Evolutionary conservation across 2,797 vertebrate genomes (phyloP).

Genomic region (Megalops cyprinoides): DNA sequence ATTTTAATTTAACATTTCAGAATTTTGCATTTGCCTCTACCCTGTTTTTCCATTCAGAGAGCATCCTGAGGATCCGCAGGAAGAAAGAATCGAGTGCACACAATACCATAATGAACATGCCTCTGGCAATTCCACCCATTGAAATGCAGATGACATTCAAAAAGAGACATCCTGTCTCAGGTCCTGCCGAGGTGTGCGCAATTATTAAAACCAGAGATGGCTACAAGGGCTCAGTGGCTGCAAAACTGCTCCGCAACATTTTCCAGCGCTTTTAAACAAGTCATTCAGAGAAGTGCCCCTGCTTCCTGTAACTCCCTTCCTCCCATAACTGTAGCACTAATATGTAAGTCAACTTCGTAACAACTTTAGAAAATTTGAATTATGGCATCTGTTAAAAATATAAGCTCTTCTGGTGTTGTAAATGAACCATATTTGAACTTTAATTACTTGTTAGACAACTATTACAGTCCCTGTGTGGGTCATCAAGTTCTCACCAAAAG

Average conservation of each 20-base stretch:
- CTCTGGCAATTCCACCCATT: conserved; percentile 21
- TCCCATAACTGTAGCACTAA: conserved; percentile 17
- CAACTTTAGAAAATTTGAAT: conserved; percentile 28
- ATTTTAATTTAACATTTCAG: not conserved
- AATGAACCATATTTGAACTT: conserved; percentile 28
- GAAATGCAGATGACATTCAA: conserved; percentile 30
- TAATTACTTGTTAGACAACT: conserved; percentile 25
- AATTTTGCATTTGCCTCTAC: not conserved
- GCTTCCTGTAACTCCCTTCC: not conserved
- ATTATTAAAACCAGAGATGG: conserved; percentile 32
- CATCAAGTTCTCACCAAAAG: conserved; percentile 31
- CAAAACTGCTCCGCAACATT: not conserved
- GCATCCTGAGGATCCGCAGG: conserved; percentile 1
- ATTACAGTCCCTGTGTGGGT: conserved; percentile 31
- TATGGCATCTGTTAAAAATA: conserved; percentile 33
- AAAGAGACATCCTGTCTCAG: conserved; percentile 18
- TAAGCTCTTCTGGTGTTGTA: conserved; percentile 15
- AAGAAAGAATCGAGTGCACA: not conserved
- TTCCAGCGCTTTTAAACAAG: conserved; percentile 26
- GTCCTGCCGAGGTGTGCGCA: conserved; percentile 26
- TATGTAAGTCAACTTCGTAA: conserved; percentile 19
- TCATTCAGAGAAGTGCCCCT: not conserved
- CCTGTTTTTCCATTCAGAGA: not conserved
- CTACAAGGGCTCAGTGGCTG: not conserved
- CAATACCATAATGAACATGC: conserved; percentile 23